Base-by-base conservation (phyloP, 2,113 vertebrate genomes). In the Nibea albiflora region DNA sequence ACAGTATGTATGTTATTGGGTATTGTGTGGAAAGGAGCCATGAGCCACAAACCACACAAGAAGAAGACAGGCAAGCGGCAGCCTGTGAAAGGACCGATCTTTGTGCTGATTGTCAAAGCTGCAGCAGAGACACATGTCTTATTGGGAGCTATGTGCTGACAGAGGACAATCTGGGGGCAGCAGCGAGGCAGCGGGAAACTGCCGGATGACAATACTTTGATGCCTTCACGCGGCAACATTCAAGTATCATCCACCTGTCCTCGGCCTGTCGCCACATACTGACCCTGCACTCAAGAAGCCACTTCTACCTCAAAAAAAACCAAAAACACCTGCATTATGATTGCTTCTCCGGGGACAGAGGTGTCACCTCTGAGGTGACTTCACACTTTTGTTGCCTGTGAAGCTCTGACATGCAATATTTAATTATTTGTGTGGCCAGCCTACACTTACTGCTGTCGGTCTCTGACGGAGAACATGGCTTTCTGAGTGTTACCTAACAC, bases 21-120 rank as follows among this genome's bases (percentile, higher is more conserved):
- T 58, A 17, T 20, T 28, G 11, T 58, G 58, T 68, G 24, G 10
- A 20, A 80, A 52, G 6, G 19, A 73, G 19, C 60, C n/a, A 24
- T 53, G 60, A 47, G 49, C 49, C 65, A 76, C 52, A 47, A 35
- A 47, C 26, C 62, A 64, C 80, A 70, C 65, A 76, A 57, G 80
- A 0, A 75, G 64, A 56, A 47, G 56, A 12, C 19, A 69, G 63
- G 26, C 14, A 49, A 22, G 42, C n/a, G 52, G 28, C 42, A 42
- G n/a, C 8, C 26, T 50, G 71, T 17, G 12, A 64, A 50, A 17
- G 53, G 56, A 22, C 20, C 35, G 26, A 24, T 61, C 50, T 75
- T 11, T 58, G 31, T 65, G 35, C 44, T 69, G 76, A 10, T 14
- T 65, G 58, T 57, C 64, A 57, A 64, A 54, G 54, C 53, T 31